Evolutionary conservation across 2,888 invertebrate genomes (phyloP).

Genomic region (Oasisia sp.): DNA sequence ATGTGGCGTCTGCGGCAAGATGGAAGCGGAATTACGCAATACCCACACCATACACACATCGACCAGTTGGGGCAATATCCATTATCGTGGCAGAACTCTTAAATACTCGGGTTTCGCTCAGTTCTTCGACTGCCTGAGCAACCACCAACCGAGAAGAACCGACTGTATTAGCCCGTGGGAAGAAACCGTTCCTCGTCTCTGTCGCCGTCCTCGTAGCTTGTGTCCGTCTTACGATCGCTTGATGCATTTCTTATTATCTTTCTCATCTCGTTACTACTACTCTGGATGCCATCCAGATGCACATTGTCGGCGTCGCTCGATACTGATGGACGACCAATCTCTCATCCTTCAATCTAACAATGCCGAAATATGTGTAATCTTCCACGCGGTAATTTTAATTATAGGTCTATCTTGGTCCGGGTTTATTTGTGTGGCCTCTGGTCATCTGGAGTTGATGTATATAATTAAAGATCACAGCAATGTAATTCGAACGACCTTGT

Average conservation of each 20-base stretch:
- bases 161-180: neutral
- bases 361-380: too few species aligned
- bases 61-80: neutral
- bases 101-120: neutral
- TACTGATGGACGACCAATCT: too few species aligned
- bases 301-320: neutral
- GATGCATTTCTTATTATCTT: neutral
- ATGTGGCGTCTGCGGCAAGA: too few species aligned
- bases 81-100: neutral
- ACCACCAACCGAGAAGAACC: neutral
- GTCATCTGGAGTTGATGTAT: too few species aligned
- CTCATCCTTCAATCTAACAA: too few species aligned
- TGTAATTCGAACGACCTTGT: too few species aligned
- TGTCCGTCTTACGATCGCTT: neutral
- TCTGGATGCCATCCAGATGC: too few species aligned
- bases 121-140: neutral
- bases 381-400: too few species aligned
- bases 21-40: too few species aligned
- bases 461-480: too few species aligned
- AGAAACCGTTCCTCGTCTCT: neutral
- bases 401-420: too few species aligned
- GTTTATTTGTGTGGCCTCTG: too few species aligned
- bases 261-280: neutral
- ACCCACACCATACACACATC: neutral
- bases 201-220: neutral